Conservation (phyloP, 2,113 vertebrate genomes). For the Gnathonemus echidnorhynchus region DNA sequence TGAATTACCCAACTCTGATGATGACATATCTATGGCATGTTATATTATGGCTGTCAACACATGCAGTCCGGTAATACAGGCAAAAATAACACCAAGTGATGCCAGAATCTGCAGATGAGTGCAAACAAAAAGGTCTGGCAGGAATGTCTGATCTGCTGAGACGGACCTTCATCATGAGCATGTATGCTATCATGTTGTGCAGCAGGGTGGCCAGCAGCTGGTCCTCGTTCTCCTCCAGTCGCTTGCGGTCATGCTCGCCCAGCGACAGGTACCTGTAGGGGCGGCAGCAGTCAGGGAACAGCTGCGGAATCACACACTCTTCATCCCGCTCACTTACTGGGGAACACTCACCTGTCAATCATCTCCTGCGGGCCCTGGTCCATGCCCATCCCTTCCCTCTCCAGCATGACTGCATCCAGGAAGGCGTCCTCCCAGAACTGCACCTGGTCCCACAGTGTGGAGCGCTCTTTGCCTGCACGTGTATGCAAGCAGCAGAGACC, state of each 20-base stretch:
- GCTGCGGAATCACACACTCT: background rate
- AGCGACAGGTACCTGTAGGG: slow-evolving; percentile 79
- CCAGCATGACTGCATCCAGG: slow-evolving; percentile 93
- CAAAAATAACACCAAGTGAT: background rate
- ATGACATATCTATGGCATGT: background rate
- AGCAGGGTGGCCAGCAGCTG: slow-evolving; percentile 79
- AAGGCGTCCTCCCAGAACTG: slow-evolving; percentile 98
- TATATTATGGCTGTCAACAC: background rate
- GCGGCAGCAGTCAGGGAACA: background rate
- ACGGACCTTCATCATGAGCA: slow-evolving; percentile 87
- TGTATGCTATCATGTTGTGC: slow-evolving; percentile 92
- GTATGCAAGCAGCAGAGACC: slow-evolving; percentile 24
- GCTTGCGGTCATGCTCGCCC: slow-evolving; percentile 88
- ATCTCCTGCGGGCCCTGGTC: slow-evolving; percentile 97
- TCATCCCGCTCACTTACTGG: background rate
- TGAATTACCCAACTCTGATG: no score
- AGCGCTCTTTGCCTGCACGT: slow-evolving; percentile 88
- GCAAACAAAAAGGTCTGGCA: background rate
- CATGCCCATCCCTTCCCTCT: slow-evolving; percentile 98
- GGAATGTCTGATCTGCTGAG: background rate
- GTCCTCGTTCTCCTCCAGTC: slow-evolving; percentile 93
- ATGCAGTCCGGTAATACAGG: background rate
- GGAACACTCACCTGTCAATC: slow-evolving; percentile 83
- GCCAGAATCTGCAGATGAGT: background rate
- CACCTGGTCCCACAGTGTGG: slow-evolving; percentile 94